Percentiles rank a stretch among this genome's conserved stretches.
Conservation (phyloP, 2,888 invertebrate species). For the Steromphala cineraria region DNA sequence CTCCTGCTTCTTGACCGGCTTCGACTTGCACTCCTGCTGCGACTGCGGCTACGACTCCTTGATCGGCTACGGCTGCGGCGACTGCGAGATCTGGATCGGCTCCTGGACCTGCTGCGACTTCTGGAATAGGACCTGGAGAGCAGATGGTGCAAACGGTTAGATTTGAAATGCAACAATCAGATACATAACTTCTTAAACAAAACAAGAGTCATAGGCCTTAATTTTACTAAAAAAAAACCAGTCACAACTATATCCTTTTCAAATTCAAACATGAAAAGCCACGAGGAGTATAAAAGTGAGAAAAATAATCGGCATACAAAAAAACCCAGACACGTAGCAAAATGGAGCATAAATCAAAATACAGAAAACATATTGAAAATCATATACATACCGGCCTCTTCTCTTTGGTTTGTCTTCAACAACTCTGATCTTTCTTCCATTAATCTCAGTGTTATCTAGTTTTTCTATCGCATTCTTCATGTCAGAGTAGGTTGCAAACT, state of each 20-base stretch:
- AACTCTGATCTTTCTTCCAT: conserved; percentile 93
- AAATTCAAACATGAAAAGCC: too few species aligned
- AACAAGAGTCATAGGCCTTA: too few species aligned
- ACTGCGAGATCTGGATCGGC: conserved; percentile 10
- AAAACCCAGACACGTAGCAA: too few species aligned
- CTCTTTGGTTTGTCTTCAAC: conserved; percentile 85
- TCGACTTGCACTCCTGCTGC: not conserved
- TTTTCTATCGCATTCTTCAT: conserved; percentile 98
- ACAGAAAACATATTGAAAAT: too few species aligned
- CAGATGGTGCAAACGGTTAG: not conserved
- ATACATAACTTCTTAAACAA: not conserved
- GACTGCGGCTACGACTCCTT: conserved; percentile 25
- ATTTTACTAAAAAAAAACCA: too few species aligned
- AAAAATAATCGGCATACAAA: too few species aligned
- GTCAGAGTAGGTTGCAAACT: conserved; percentile 95
- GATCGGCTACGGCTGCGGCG: conserved; percentile 44
- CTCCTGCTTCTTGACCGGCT: conserved; percentile 20
- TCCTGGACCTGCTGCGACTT: conserved; percentile 9
- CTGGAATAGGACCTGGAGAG: conserved; percentile 13
- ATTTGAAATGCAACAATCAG: not conserved
- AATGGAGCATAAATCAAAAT: too few species aligned
- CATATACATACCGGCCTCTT: conserved; percentile 73
- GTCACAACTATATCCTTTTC: too few species aligned
- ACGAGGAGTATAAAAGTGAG: too few species aligned
- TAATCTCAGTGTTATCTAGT: conserved; percentile 95